Conservation (phyloP, 2,888 invertebrate genomes). For the Chromoteleia sp. region DNA sequence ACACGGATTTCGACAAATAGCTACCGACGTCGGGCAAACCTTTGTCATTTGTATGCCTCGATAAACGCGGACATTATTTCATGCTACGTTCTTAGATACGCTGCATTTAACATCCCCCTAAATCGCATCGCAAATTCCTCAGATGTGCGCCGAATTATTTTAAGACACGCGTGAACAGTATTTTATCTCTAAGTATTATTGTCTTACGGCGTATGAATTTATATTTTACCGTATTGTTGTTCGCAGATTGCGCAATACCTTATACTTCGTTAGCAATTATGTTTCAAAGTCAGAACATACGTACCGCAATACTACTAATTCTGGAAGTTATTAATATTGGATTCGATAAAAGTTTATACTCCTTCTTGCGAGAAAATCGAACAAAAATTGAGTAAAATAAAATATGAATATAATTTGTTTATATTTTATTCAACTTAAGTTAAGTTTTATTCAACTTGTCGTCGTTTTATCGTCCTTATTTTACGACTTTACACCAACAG, state of each 20-base stretch:
- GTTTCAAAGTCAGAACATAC: no score
- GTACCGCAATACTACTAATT: no score
- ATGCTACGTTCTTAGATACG: slow-evolving; percentile 55
- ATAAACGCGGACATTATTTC: slow-evolving; percentile 61
- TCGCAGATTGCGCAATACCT: slow-evolving; percentile 26
- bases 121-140: slow-evolving; percentile 49
- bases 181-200: slow-evolving; percentile 58
- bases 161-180: slow-evolving; percentile 53
- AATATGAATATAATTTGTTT: no score
- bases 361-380: no score
- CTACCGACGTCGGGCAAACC: slow-evolving; percentile 46
- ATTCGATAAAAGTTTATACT: no score
- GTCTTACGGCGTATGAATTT: slow-evolving; percentile 39
- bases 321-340: no score
- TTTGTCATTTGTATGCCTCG: slow-evolving; percentile 61
- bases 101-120: slow-evolving; percentile 50
- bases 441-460: no score
- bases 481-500: no score
- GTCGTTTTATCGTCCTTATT: no score
- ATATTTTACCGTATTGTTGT: slow-evolving; percentile 30
- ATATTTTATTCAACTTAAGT: no score
- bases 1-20: slow-evolving; percentile 57
- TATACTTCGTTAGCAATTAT: slow-evolving; percentile 50
- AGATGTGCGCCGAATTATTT: slow-evolving; percentile 58
- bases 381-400: no score